phyloP scores from a whole-genome alignment of 2,888 invertebrate genomes.

The Apomyelois bistriatella region DNA sequence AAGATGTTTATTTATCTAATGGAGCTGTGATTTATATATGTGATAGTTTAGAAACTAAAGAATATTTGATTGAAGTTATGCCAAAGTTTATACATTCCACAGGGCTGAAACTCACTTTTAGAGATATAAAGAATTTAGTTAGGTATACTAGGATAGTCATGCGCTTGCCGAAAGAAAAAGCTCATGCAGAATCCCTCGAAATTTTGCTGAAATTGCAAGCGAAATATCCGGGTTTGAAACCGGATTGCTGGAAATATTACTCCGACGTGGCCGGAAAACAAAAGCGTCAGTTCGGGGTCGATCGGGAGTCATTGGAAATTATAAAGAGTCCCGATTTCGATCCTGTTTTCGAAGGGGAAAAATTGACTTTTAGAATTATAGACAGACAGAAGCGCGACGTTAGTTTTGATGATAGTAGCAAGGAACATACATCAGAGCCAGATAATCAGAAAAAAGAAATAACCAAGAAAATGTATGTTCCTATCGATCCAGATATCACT shows the following conservation, averaged over 20 bases:
- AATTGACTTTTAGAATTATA: conserved; percentile 54
- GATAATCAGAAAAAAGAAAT: conserved; percentile 40
- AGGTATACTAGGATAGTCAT: conserved; percentile 65
- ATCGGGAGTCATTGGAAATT: conserved; percentile 60
- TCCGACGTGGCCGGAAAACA: conserved; percentile 68
- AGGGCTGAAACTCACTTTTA: conserved; percentile 57
- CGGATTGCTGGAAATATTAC: conserved; percentile 67
- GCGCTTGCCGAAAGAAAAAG: conserved; percentile 55
- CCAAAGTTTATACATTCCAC: conserved; percentile 63
- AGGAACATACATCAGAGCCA: conserved; percentile 31
- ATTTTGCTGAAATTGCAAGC: conserved; percentile 48
- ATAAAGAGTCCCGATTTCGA: conserved; percentile 58
- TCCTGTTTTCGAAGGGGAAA: conserved; percentile 51
- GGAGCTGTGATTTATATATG: conserved; percentile 70
- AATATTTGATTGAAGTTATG: conserved; percentile 57
- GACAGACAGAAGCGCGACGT: conserved; percentile 62
- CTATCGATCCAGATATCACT: conserved; percentile 48
- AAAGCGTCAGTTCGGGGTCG: conserved; percentile 69
- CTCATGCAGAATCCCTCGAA: conserved; percentile 54
- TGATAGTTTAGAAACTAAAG: conserved; percentile 68
- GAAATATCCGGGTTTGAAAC: conserved; percentile 55
- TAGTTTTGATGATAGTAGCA: conserved; percentile 42
- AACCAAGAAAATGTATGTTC: conserved; percentile 49
- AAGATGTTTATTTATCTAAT: conserved; percentile 65
- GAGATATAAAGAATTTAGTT: conserved; percentile 54